Percentiles rank a stretch among this genome's conserved stretches.
Conservation (phyloP, 2,888 invertebrate species). For the Nasonovia ribisnigri region DNA sequence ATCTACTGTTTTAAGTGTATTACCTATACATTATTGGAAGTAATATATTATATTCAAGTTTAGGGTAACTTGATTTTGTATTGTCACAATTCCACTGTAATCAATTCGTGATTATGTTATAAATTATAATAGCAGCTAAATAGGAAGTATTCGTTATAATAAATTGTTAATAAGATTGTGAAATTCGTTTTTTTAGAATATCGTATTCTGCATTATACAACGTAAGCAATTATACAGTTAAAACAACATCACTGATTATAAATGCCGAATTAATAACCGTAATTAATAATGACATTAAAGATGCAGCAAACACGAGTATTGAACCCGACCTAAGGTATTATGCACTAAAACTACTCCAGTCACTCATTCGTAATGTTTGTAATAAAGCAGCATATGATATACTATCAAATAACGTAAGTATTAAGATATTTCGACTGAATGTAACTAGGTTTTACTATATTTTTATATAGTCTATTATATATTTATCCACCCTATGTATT, state of each 20-base stretch:
- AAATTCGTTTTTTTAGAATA: conserved; percentile 28
- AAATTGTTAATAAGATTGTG: background rate
- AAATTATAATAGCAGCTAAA: background rate
- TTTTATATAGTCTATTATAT: background rate
- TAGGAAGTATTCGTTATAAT: background rate
- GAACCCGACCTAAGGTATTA: background rate
- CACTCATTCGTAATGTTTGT: conserved; percentile 19
- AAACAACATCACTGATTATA: background rate
- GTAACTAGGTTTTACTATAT: background rate
- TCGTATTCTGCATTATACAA: conserved; percentile 28
- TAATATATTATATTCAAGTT: background rate
- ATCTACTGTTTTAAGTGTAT: no score
- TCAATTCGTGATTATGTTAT: background rate
- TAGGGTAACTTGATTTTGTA: background rate
- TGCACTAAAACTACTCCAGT: conserved; percentile 16
- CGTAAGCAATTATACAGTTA: conserved; percentile 12
- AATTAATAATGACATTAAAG: conserved; percentile 18
- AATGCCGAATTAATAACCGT: background rate
- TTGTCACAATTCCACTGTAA: background rate
- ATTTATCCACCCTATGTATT: background rate
- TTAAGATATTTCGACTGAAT: background rate
- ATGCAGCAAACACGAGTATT: background rate
- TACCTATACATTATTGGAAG: background rate
- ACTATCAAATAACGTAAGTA: conserved; percentile 23
- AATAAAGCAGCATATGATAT: background rate